Conservation (phyloP, 1,140 invertebrate genomes). For the Nylanderia fulva region DNA sequence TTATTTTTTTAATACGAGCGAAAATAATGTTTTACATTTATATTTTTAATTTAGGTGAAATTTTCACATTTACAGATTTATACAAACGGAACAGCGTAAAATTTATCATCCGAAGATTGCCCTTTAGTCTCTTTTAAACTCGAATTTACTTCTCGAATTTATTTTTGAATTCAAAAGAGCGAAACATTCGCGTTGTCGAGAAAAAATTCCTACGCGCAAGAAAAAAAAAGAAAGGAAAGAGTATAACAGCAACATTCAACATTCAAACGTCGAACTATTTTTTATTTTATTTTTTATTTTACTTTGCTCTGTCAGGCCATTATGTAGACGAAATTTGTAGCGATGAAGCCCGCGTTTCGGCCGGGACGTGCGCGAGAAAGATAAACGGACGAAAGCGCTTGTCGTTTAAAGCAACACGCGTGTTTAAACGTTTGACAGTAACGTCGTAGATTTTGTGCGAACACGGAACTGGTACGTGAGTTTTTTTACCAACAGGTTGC, state of each 20-base stretch:
- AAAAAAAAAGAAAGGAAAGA: not conserved
- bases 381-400: conserved; percentile 5
- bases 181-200: not conserved
- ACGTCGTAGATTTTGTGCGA: conserved; percentile 37
- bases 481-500: conserved; percentile 63
- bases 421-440: conserved; percentile 31
- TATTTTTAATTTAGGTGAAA: not conserved
- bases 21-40: not conserved
- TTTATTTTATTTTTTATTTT: no score
- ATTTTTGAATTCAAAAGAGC: not conserved
- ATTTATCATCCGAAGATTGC: not conserved
- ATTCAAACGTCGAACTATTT: not conserved
- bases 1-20: not conserved
- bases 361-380: conserved; percentile 9
- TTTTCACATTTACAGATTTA: not conserved
- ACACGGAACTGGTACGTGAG: conserved; percentile 67
- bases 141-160: no score
- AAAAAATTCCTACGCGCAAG: not conserved
- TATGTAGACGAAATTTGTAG: not conserved
- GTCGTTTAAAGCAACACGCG: not conserved
- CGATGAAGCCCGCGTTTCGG: conserved; percentile 1
- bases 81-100: not conserved
- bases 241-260: not conserved
- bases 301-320: no score
- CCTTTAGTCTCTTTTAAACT: not conserved